Base-by-base conservation (phyloP, 2,888 invertebrate species). In the Calephelis perditalis region DNA sequence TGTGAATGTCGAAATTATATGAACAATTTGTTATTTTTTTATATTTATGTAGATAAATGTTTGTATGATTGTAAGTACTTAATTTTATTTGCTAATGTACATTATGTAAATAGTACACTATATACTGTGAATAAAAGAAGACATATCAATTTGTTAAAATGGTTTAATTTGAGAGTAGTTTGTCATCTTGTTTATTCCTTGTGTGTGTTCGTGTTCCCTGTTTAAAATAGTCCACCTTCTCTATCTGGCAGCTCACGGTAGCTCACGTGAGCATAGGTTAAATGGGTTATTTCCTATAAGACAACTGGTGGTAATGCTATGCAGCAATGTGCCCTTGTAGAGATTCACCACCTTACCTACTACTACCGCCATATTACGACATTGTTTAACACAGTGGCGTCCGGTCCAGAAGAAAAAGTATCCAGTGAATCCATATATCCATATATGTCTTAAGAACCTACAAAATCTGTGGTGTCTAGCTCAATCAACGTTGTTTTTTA, bases 61-160 rank as follows among this genome's bases (percentile, higher is more conserved):
- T 68, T 65, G 45, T 76, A 76, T 52, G 52, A 52, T 70, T 68
- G 68, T 80, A 81, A 77, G 80, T 85, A 82, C 81, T 83, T 86
- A 84, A 64, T 63, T 58, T 74, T 73, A 71, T 77, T 79, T 78
- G 74, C 75, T 63, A 71, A 70, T 82, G 78, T 82, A 81, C 77
- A 80, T 73, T 71, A 67, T 88, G 89, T 89, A 87, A 82, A 88
- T 88, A 86, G 77, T 80, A 81, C 79, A 81, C 73, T 76, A 73
- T 83, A 78, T 86, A 83, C 74, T 85, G 86, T 86, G 84, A 88
- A 88, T 88, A 87, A 88, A 88, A 85, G 81, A 80, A 88, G 86
- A 89, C 89, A 89, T 89, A 89, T 89, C 89, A 89, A 82, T 88
- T 89, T 89, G 82, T 88, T 85, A 65, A 64, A 45, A 61, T 70